Evolutionary conservation across 2,113 vertebrate species (phyloP).

Genomic region (Dunckerocampus dactyliophorus): DNA sequence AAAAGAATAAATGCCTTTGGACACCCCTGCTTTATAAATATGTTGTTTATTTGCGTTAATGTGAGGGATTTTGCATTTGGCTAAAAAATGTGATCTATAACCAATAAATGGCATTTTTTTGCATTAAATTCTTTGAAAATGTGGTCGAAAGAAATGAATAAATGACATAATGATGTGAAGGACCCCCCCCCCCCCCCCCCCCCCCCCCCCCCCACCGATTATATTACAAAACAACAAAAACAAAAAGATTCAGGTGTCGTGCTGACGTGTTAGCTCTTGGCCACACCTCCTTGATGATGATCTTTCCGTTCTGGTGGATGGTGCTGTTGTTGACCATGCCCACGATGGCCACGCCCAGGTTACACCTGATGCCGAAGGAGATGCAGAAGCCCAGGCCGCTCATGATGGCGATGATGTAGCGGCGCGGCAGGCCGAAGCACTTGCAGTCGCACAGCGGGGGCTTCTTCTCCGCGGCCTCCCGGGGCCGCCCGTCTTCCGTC

Average conservation of each 20-base stretch:
- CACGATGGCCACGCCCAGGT: slow-evolving; percentile 97
- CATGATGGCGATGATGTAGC: slow-evolving; percentile 98
- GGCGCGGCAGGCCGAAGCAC: slow-evolving; percentile 90
- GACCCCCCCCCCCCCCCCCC: too few species aligned
- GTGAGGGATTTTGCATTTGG: too few species aligned
- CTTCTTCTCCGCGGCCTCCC: slow-evolving; percentile 81
- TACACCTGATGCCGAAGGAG: slow-evolving; percentile 97
- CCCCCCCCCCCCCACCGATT: too few species aligned
- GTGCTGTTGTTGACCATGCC: slow-evolving; percentile 99
- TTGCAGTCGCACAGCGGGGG: slow-evolving; percentile 88
- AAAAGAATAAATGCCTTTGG: too few species aligned
- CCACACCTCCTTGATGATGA: slow-evolving; percentile 93
- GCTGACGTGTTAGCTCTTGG: not conserved
- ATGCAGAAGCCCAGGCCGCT: slow-evolving; percentile 98
- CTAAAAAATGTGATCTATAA: too few species aligned
- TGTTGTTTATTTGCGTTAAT: too few species aligned
- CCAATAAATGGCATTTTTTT: too few species aligned
- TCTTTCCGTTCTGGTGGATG: slow-evolving; percentile 86
- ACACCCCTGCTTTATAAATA: too few species aligned
- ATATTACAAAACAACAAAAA: too few species aligned
- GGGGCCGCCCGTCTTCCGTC: slow-evolving; percentile 90
- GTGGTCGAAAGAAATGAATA: too few species aligned
- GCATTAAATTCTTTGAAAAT: too few species aligned
- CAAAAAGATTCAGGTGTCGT: not conserved
- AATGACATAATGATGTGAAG: too few species aligned